phyloP scores from a whole-genome alignment of 2,888 invertebrate genomes.

The Coecobrya sp. region DNA sequence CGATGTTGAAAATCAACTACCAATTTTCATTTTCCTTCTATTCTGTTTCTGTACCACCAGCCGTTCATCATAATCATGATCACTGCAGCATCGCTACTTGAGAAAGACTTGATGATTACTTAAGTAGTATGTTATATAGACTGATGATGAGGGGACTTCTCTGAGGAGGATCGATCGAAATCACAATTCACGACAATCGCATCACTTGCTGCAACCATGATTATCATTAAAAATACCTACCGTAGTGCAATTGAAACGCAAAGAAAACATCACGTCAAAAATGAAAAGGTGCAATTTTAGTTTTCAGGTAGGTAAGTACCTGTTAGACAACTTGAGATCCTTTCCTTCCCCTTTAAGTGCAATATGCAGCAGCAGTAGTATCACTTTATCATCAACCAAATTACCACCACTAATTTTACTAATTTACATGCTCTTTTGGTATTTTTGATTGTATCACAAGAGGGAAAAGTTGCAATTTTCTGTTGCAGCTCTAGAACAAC shows the following conservation, averaged over 20 bases:
- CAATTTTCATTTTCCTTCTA: conserved; percentile 5
- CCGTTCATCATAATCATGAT: background rate
- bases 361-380: background rate
- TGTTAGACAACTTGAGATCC: background rate
- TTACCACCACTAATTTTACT: conserved; percentile 30
- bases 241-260: background rate
- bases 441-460: conserved; percentile 1
- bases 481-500: background rate
- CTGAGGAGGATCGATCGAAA: background rate
- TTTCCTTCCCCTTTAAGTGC: background rate
- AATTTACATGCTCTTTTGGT: conserved; percentile 44
- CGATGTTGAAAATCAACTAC: conserved; percentile 7
- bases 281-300: conserved; percentile 42
- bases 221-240: conserved; percentile 1
- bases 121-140: background rate
- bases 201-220: background rate
- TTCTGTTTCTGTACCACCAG: too few relatives aligned
- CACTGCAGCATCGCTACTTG: background rate
- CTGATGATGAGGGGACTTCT: too few relatives aligned
- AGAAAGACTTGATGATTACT: background rate
- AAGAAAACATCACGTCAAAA: background rate
- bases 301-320: background rate
- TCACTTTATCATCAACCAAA: background rate
- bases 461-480: conserved; percentile 36
- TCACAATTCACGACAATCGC: background rate